These are phyloP conservation scores for Leptopterna dolabrata DNA, from an alignment of 2,888 invertebrate species.

Conservation along the genomic window DNA sequence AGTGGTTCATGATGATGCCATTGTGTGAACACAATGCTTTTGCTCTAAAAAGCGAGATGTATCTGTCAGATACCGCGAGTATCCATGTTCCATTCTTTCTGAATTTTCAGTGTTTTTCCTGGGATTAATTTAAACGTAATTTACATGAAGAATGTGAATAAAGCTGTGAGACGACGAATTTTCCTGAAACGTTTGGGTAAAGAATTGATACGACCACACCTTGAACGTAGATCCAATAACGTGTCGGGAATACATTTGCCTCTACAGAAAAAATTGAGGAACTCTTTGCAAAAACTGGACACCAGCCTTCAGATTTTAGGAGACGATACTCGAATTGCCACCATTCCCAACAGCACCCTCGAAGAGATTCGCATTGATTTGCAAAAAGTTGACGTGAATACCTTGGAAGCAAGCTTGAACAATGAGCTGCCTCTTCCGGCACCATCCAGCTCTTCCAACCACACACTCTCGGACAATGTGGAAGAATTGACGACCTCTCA, in stretches of 20 bases:
- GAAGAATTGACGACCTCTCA: not conserved
- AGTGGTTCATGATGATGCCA: too few species aligned
- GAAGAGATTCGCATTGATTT: not conserved
- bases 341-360: not conserved
- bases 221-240: not conserved
- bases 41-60: too few species aligned
- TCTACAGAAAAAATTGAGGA: not conserved
- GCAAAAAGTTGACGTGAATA: too few species aligned
- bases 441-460: not conserved
- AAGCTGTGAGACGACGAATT: not conserved
- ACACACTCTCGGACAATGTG: not conserved
- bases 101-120: too few species aligned
- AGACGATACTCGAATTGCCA: not conserved
- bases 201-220: not conserved
- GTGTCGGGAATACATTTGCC: not conserved
- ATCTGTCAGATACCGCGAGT: too few species aligned
- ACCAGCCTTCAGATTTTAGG: not conserved
- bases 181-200: conserved; percentile 6
- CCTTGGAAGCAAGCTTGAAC: not conserved
- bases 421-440: not conserved
- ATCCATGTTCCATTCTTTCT: too few species aligned
- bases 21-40: too few species aligned
- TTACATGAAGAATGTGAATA: not conserved
- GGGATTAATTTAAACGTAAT: not conserved
- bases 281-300: not conserved